These are phyloP conservation scores for Periophthalmodon schlosseri DNA, from an alignment of 2,113 vertebrate genomes.

Conservation along the genomic window DNA sequence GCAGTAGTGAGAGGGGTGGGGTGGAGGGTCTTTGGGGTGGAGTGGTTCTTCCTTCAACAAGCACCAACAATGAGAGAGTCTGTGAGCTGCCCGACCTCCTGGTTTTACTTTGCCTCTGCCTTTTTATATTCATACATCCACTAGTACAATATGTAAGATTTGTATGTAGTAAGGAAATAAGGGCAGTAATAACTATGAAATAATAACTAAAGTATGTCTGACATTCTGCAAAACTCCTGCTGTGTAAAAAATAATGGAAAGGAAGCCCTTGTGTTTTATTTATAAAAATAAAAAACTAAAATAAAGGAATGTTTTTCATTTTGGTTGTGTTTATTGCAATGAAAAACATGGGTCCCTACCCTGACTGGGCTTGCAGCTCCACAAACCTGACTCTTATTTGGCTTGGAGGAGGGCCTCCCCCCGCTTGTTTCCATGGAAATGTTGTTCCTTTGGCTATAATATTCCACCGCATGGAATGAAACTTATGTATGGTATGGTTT, in stretches of 20 bases:
- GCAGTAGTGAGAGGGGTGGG: slow-evolving; percentile 38
- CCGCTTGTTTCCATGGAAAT: too few species aligned
- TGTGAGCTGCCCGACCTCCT: slow-evolving; percentile 62
- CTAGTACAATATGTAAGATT: slow-evolving; percentile 32
- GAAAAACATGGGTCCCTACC: too few species aligned
- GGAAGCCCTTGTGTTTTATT: background rate
- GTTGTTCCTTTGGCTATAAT: too few species aligned
- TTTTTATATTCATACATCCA: slow-evolving; percentile 32
- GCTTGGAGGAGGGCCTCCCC: too few species aligned
- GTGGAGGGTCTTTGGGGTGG: slow-evolving; percentile 37
- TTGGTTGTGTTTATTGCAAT: too few species aligned
- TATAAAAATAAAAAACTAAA: background rate
- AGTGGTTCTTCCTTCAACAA: slow-evolving; percentile 43
- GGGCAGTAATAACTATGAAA: too few species aligned
- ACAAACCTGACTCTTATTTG: too few species aligned
- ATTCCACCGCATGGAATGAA: too few species aligned
- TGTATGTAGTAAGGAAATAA: slow-evolving; percentile 22
- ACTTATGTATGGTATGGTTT: too few species aligned
- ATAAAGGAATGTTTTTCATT: too few species aligned
- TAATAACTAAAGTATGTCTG: background rate
- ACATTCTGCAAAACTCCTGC: slow-evolving; percentile 2
- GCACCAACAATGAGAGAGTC: slow-evolving; percentile 63
- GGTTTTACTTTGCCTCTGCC: slow-evolving; percentile 35
- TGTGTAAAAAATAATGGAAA: background rate
- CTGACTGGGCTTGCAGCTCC: too few species aligned